Evolutionary conservation across 2,888 invertebrate species (phyloP).

Genomic region (Caenorhabditis sinica): DNA sequence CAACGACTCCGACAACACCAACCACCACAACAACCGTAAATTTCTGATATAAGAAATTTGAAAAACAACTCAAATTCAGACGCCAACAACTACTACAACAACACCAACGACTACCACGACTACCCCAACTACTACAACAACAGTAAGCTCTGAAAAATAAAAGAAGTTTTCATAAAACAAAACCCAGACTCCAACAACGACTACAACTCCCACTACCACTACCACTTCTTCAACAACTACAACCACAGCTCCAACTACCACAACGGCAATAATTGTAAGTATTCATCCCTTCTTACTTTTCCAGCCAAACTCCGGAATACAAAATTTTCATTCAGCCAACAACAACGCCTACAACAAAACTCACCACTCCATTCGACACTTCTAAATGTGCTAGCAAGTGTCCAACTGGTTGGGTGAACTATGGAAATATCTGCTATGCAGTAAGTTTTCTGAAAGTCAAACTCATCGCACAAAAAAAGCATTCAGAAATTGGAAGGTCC

Average conservation of each 20-base stretch:
- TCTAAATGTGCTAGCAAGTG: constrained; percentile 24
- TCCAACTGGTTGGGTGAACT: constrained; percentile 31
- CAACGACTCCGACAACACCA: constrained; percentile 3
- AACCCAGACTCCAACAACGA: not conserved
- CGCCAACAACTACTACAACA: not conserved
- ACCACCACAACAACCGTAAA: constrained; percentile 4
- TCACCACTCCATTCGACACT: constrained; percentile 20
- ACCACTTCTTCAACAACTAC: not conserved
- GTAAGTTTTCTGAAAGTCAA: not conserved
- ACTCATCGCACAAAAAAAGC: not conserved
- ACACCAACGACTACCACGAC: not conserved
- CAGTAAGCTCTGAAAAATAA: not conserved
- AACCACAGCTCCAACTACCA: not conserved
- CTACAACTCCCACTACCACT: not conserved
- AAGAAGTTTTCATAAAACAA: too few species aligned
- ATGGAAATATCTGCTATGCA: constrained; percentile 19
- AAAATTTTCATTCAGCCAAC: not conserved
- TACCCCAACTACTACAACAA: too few species aligned
- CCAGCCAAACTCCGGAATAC: too few species aligned
- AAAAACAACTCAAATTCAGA: too few species aligned
- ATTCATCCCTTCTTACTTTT: too few species aligned
- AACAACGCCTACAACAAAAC: not conserved
- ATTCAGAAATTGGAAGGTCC: constrained; percentile 43
- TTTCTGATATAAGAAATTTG: too few species aligned
- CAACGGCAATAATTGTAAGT: too few species aligned